These are phyloP conservation scores for Pogoniulus pusillus DNA, from an alignment of 2,797 vertebrate species.

Conservation along the genomic window DNA sequence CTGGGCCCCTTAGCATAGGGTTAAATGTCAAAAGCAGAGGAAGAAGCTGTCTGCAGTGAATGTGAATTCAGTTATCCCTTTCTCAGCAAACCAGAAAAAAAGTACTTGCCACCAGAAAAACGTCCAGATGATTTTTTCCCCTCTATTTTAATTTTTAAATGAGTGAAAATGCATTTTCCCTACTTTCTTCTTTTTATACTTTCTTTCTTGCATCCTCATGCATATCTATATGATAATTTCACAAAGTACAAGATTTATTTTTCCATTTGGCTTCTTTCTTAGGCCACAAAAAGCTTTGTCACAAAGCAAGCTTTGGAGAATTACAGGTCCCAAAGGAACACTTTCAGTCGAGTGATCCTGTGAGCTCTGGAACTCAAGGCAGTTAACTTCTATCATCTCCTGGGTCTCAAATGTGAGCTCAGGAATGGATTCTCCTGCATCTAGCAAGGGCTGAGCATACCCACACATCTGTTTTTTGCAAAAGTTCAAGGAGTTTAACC, in stretches of 20 bases:
- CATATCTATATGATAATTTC: background rate
- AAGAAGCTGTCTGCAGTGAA: slow-evolving; percentile 47
- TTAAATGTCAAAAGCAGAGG: slow-evolving; percentile 59
- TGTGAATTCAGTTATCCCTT: slow-evolving; percentile 26
- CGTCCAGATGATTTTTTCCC: background rate
- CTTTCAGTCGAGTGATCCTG: background rate
- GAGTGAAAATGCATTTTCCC: background rate
- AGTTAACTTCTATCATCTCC: background rate
- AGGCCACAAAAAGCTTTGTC: background rate
- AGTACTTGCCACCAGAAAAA: background rate
- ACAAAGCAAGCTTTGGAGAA: background rate
- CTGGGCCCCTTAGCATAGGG: slow-evolving; percentile 45
- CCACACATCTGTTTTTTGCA: background rate
- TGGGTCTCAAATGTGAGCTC: background rate
- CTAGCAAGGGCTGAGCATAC: background rate
- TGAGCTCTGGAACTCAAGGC: background rate
- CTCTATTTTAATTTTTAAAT: background rate
- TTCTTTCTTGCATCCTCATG: background rate
- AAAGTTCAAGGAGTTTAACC: background rate
- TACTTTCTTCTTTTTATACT: background rate
- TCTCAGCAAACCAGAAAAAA: slow-evolving; percentile 11
- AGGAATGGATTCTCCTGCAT: background rate
- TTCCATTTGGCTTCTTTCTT: background rate
- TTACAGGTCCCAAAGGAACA: background rate
- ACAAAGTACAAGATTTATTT: background rate